Conservation (phyloP, 2,113 vertebrate genomes). For the Anguilla rostrata region DNA sequence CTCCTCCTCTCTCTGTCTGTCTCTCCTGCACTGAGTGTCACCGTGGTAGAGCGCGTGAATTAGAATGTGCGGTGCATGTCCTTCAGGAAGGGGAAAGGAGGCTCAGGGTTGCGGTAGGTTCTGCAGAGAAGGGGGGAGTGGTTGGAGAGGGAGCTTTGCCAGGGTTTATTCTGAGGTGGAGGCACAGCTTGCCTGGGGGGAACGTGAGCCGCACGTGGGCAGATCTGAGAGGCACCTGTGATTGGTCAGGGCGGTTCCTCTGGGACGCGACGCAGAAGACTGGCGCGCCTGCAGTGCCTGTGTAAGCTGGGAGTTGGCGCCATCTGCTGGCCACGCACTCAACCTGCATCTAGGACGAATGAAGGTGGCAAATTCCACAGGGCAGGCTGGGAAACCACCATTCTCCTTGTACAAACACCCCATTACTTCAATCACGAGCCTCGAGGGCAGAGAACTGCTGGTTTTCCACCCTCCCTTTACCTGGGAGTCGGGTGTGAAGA, state of each 20-base stretch:
- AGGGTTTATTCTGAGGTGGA: not conserved
- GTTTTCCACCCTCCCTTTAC: no score
- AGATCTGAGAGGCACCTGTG: not conserved
- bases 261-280: not conserved
- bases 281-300: not conserved
- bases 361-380: not conserved
- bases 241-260: not conserved
- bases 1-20: not conserved
- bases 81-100: not conserved
- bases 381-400: not conserved
- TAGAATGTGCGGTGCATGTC: not conserved
- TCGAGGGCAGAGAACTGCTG: no score
- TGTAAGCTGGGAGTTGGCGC: not conserved
- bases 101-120: not conserved
- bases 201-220: not conserved
- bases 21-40: not conserved
- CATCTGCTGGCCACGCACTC: conserved; percentile 1
- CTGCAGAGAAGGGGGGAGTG: not conserved
- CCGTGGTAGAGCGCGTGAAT: not conserved
- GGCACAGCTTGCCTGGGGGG: not conserved
- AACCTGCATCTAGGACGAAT: not conserved
- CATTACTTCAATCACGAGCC: no score
- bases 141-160: not conserved
- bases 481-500: no score
- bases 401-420: not conserved